Conservation (phyloP, 2,888 invertebrate genomes). For the Cataglyphis rosenhaueri region DNA sequence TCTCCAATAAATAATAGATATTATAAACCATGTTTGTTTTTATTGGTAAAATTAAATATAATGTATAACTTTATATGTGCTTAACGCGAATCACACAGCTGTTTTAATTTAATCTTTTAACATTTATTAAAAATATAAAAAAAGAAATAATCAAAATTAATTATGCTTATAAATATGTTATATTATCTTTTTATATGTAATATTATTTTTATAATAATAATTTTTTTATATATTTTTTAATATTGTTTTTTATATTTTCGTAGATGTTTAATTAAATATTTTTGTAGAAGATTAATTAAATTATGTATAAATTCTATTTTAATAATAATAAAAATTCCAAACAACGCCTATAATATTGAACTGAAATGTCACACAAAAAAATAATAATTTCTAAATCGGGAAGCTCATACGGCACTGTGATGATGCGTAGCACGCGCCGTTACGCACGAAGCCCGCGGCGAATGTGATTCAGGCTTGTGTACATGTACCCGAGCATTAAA, state of each 20-base stretch:
- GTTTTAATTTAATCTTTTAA: background rate
- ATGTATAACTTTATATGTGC: background rate
- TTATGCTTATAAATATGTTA: background rate
- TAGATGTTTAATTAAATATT: background rate
- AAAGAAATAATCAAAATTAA: background rate
- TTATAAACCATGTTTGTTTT: background rate
- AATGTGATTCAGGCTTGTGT: conserved; percentile 44
- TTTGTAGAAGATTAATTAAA: background rate
- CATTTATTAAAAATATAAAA: background rate
- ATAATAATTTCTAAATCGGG: background rate
- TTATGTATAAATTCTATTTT: background rate
- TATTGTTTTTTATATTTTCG: background rate
- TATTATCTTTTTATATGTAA: background rate
- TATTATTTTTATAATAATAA: background rate
- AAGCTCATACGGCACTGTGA: conserved; percentile 38
- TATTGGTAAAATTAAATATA: background rate
- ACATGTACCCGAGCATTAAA: conserved; percentile 72
- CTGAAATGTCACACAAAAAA: background rate
- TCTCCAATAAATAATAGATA: background rate
- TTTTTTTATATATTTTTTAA: background rate
- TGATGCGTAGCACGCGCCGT: conserved; percentile 31
- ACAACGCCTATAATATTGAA: background rate
- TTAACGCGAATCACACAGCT: background rate
- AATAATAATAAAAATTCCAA: background rate
- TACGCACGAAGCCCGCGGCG: conserved; percentile 44